Conservation (phyloP, 2,888 invertebrate species). For the Amblyjoppa fuscipennis region DNA sequence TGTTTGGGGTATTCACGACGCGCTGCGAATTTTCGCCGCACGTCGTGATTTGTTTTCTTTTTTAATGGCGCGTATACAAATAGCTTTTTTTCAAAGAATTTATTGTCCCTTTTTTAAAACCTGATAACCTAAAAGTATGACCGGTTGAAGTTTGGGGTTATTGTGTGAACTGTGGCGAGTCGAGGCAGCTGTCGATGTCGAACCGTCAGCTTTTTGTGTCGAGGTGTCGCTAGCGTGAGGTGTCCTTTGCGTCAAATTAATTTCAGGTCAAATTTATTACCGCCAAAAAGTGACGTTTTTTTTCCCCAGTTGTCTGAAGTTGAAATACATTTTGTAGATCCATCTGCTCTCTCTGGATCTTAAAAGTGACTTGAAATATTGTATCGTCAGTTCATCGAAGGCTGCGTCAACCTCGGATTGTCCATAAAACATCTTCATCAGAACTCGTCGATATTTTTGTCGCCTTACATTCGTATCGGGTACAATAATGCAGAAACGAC, state of each 20-base stretch:
- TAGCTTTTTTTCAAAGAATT: background rate
- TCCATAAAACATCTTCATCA: no score
- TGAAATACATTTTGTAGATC: no score
- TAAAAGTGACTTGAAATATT: no score
- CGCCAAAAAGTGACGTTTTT: no score
- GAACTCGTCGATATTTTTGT: background rate
- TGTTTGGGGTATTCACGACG: constrained; percentile 22
- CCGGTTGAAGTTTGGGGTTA: constrained; percentile 52
- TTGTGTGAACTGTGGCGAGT: constrained; percentile 26
- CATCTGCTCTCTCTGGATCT: no score
- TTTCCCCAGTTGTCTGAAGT: no score
- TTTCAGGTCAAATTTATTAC: background rate
- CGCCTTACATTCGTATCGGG: background rate
- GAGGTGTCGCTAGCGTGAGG: background rate
- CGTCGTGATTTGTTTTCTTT: constrained; percentile 16
- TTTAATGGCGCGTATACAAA: background rate
- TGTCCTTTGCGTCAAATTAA: background rate
- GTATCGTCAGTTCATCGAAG: no score
- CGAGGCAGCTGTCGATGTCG: constrained; percentile 35
- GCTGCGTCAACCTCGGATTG: no score
- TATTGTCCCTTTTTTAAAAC: background rate
- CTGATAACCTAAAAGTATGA: constrained; percentile 59
- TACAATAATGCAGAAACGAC: background rate
- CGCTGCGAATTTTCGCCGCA: background rate
- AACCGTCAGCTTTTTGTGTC: constrained; percentile 29